Percentiles rank a stretch among this genome's conserved stretches.
Conservation (phyloP, 1,140 invertebrate genomes). For the Trinorchestia longiramus region DNA sequence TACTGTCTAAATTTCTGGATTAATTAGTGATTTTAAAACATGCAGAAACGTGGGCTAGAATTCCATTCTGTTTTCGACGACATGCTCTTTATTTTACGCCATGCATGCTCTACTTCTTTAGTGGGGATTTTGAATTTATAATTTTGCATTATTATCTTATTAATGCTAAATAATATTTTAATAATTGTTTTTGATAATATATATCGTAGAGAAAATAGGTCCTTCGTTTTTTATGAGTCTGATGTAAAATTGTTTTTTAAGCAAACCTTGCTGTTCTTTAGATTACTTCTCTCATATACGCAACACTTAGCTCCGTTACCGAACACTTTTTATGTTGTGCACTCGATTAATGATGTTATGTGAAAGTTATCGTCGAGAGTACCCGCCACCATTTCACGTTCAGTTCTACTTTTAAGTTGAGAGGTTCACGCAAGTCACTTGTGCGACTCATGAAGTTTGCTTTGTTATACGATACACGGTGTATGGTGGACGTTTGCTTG, state of each 20-base stretch:
- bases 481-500: neutral
- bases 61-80: neutral
- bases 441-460: neutral
- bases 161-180: conserved; percentile 34
- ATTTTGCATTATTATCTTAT: conserved; percentile 54
- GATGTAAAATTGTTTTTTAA: neutral
- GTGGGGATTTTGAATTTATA: neutral
- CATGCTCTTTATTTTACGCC: neutral
- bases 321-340: conserved; percentile 39
- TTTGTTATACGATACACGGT: neutral
- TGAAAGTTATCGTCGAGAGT: neutral
- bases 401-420: neutral
- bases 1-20: neutral
- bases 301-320: neutral
- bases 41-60: neutral
- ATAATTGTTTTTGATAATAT: conserved; percentile 39
- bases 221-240: conserved; percentile 25
- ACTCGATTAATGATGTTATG: conserved; percentile 12
- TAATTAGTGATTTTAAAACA: neutral
- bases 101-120: neutral
- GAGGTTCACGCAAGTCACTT: neutral
- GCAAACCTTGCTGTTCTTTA: neutral
- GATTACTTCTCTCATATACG: conserved; percentile 12
- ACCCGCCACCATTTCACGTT: neutral
- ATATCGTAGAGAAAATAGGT: conserved; percentile 36